Evolutionary conservation across 1,140 invertebrate species (phyloP).

Genomic region (Saxidomus purpurata): DNA sequence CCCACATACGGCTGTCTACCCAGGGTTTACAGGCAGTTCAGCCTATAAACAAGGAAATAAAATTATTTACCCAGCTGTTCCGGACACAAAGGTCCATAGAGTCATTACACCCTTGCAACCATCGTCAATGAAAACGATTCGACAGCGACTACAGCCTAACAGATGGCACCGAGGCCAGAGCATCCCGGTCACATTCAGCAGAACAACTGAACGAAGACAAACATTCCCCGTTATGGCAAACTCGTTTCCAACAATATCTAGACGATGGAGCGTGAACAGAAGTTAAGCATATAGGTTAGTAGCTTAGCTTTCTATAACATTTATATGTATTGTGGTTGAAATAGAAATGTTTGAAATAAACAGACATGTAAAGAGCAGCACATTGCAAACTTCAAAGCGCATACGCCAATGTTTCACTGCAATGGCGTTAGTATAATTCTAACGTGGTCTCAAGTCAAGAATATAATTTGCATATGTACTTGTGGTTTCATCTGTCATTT

Average conservation of each 20-base stretch:
- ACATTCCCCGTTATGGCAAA: not conserved
- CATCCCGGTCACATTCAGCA: constrained; percentile 11
- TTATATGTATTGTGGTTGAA: too few species aligned
- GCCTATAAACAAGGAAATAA: not conserved
- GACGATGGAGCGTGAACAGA: not conserved
- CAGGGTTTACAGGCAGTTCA: not conserved
- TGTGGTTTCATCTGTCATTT: too few species aligned
- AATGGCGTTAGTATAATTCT: too few species aligned
- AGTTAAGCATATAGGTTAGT: not conserved
- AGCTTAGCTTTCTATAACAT: too few species aligned
- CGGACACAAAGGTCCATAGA: not conserved
- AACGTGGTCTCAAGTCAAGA: too few species aligned
- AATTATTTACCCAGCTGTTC: not conserved
- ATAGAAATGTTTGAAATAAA: too few species aligned
- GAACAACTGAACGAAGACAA: not conserved
- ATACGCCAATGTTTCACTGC: too few species aligned
- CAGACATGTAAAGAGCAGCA: too few species aligned
- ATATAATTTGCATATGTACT: too few species aligned
- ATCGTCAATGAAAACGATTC: not conserved
- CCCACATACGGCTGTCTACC: not conserved
- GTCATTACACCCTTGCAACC: not conserved
- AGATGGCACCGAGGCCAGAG: constrained; percentile 45
- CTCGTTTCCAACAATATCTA: not conserved
- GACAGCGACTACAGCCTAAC: constrained; percentile 42
- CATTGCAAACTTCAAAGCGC: too few species aligned